Evolutionary conservation across 2,888 invertebrate species (phyloP).

Genomic region (Laothoe populi): DNA sequence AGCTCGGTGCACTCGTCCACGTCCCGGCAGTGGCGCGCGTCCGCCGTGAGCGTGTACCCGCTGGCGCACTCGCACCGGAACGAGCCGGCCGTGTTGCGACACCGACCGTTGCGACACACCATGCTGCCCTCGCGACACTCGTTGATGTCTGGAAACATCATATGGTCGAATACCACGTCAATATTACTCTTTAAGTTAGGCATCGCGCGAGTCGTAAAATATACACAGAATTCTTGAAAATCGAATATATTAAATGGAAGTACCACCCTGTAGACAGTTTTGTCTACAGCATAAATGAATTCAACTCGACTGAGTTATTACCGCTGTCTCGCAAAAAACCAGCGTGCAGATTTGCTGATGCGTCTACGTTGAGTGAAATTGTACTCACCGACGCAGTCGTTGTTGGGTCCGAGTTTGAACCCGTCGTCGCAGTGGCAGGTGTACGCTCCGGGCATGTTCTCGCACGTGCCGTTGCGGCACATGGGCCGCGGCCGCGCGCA

Average conservation of each 20-base stretch:
- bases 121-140: conserved; percentile 93
- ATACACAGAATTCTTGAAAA: too few relatives aligned
- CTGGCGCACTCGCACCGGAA: conserved; percentile 92
- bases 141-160: conserved; percentile 86
- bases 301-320: too few relatives aligned
- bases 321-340: too few relatives aligned
- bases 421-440: conserved; percentile 90
- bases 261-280: too few relatives aligned
- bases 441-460: conserved; percentile 89
- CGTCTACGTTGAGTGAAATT: too few relatives aligned
- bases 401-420: conserved; percentile 90
- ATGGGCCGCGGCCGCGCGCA: conserved; percentile 88
- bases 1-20: conserved; percentile 90
- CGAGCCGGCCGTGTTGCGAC: conserved; percentile 91
- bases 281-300: too few relatives aligned
- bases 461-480: conserved; percentile 91
- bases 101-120: conserved; percentile 93
- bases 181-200: too few relatives aligned
- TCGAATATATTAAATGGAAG: too few relatives aligned
- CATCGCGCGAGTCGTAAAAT: too few relatives aligned
- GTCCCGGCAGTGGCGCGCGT: conserved; percentile 91
- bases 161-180: background rate
- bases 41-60: conserved; percentile 90
- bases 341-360: too few relatives aligned
- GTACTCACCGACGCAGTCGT: conserved; percentile 90